phyloP scores from a whole-genome alignment of 2,797 vertebrate species.

The Pelochelys cantorii region DNA sequence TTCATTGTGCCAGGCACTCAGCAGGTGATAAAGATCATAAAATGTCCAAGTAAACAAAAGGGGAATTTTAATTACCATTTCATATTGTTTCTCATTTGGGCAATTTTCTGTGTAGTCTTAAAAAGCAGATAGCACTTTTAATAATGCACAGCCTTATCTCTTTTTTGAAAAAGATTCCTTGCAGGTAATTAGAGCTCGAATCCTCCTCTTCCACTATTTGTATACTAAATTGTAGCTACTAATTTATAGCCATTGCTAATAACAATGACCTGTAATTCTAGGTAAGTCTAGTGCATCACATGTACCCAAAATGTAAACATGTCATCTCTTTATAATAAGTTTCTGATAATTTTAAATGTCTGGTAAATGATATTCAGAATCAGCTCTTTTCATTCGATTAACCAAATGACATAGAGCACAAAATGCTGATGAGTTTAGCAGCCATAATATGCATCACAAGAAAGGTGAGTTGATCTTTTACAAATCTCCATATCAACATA shows the following conservation, averaged over 20 bases:
- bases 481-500: not conserved
- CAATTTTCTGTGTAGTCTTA: constrained; percentile 49
- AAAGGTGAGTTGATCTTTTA: not conserved
- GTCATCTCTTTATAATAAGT: fast-evolving
- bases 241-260: not conserved
- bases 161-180: not conserved
- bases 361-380: not conserved
- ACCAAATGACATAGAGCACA: not conserved
- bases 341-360: fast-evolving
- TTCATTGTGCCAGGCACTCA: constrained; percentile 21
- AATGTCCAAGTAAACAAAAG: constrained; percentile 47
- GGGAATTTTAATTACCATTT: constrained; percentile 53
- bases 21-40: constrained; percentile 49
- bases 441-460: not conserved
- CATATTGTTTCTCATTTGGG: not conserved
- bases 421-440: fast-evolving
- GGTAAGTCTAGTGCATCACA: not conserved
- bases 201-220: not conserved
- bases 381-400: not conserved
- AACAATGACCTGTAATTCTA: not conserved
- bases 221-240: not conserved
- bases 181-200: not conserved
- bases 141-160: not conserved
- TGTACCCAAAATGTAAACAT: not conserved
- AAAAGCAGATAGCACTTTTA: constrained; percentile 38